Conservation (phyloP, 2,113 vertebrate species). For the Forbesichthys agassizii region DNA sequence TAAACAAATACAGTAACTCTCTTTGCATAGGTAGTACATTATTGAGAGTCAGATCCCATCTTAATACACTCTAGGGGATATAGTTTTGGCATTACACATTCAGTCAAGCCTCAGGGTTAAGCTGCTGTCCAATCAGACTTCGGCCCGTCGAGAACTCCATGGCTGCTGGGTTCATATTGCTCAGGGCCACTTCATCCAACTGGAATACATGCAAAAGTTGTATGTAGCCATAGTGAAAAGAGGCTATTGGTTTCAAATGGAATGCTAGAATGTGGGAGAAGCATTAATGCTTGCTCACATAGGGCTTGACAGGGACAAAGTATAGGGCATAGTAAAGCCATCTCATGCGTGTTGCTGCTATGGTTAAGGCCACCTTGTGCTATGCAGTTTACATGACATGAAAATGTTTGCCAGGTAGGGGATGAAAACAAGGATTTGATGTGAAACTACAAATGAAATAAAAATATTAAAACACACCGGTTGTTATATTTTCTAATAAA, state of each 20-base stretch:
- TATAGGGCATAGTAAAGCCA: too few species aligned
- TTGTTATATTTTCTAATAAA: too few species aligned
- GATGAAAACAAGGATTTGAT: too few species aligned
- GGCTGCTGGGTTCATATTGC: constrained; percentile 22
- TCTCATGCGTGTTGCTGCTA: too few species aligned
- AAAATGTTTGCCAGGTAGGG: too few species aligned
- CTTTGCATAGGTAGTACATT: neutral
- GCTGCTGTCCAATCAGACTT: constrained; percentile 60
- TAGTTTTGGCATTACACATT: constrained; percentile 9
- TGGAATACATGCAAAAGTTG: constrained; percentile 32
- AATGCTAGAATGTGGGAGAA: neutral
- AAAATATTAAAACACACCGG: too few species aligned
- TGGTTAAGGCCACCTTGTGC: too few species aligned
- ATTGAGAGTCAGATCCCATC: neutral
- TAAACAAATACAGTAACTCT: neutral
- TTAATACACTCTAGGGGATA: constrained; percentile 7
- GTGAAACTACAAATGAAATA: too few species aligned
- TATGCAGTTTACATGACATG: too few species aligned
- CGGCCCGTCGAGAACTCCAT: constrained; percentile 41
- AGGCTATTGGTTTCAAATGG: neutral
- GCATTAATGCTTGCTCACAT: neutral
- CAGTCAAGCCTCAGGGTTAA: constrained; percentile 38
- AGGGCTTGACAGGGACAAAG: too few species aligned
- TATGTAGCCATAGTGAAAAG: neutral
- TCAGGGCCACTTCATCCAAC: constrained; percentile 65